phyloP scores from a whole-genome alignment of 2,113 vertebrate genomes.

The Paedocypris sp. region DNA sequence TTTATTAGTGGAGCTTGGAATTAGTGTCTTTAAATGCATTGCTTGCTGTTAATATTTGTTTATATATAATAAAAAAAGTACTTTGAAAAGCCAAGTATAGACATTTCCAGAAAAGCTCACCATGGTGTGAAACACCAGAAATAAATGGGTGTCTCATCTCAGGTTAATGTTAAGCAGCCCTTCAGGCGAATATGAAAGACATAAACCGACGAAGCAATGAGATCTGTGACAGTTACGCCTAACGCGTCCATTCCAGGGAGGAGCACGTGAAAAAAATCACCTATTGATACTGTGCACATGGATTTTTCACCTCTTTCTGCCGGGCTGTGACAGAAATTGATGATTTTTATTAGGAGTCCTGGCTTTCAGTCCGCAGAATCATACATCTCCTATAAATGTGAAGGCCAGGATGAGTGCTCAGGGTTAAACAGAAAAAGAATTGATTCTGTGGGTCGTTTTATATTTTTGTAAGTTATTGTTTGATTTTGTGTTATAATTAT shows the following conservation, averaged over 20 bases:
- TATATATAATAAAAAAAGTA: too few relatives aligned
- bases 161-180: conserved; percentile 52
- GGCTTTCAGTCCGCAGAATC: conserved; percentile 50
- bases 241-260: conserved; percentile 38
- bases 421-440: not conserved
- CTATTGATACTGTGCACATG: conserved; percentile 54
- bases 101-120: conserved; percentile 19
- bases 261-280: conserved; percentile 40
- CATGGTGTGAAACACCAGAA: conserved; percentile 27
- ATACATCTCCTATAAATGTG: conserved; percentile 53
- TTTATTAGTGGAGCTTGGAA: too few relatives aligned
- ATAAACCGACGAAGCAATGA: conserved; percentile 42
- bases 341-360: conserved; percentile 62
- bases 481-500: too few relatives aligned
- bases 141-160: conserved; percentile 50
- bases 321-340: conserved; percentile 58
- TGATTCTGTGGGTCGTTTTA: conserved; percentile 20
- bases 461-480: conserved; percentile 28
- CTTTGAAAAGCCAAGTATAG: too few relatives aligned
- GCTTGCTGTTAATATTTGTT: too few relatives aligned
- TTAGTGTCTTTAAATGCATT: too few relatives aligned
- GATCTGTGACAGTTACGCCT: conserved; percentile 34
- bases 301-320: conserved; percentile 44
- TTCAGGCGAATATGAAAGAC: conserved; percentile 28
- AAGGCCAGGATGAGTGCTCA: conserved; percentile 46